Conservation (phyloP, 2,113 vertebrate species). For the Sprattus sprattus region DNA sequence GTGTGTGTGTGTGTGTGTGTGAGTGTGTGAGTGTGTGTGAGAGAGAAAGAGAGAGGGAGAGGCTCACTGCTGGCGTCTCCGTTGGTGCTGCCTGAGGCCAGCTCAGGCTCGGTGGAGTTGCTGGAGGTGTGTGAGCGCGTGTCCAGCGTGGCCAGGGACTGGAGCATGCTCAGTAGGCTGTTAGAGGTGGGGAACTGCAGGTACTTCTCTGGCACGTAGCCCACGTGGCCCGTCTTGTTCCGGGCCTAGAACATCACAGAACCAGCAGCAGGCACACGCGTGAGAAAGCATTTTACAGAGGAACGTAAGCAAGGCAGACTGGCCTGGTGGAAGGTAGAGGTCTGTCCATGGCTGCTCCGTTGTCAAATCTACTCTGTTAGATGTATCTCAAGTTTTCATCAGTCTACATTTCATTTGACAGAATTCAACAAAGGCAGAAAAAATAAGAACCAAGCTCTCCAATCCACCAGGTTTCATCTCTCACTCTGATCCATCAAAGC, state of each 20-base stretch:
- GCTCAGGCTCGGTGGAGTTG: slow-evolving; percentile 90
- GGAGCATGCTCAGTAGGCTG: slow-evolving; percentile 96
- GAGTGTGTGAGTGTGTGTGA: neutral
- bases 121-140: slow-evolving; percentile 92
- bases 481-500: too few relatives aligned
- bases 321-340: too few relatives aligned
- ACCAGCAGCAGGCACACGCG: neutral
- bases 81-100: slow-evolving; percentile 85
- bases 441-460: too few relatives aligned
- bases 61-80: slow-evolving; percentile 88
- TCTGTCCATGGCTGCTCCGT: too few relatives aligned
- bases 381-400: too few relatives aligned
- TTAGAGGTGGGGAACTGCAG: slow-evolving; percentile 94
- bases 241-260: slow-evolving; percentile 74
- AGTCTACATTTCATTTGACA: too few relatives aligned
- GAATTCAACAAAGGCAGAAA: too few relatives aligned
- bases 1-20: neutral
- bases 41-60: neutral
- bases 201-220: slow-evolving; percentile 97
- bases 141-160: slow-evolving; percentile 89
- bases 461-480: too few relatives aligned
- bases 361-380: too few relatives aligned
- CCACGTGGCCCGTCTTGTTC: slow-evolving; percentile 89
- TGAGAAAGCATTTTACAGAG: neutral
- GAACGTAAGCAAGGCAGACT: neutral